Base-by-base conservation (phyloP, 2,113 vertebrate genomes). In the Gila orcuttii region DNA sequence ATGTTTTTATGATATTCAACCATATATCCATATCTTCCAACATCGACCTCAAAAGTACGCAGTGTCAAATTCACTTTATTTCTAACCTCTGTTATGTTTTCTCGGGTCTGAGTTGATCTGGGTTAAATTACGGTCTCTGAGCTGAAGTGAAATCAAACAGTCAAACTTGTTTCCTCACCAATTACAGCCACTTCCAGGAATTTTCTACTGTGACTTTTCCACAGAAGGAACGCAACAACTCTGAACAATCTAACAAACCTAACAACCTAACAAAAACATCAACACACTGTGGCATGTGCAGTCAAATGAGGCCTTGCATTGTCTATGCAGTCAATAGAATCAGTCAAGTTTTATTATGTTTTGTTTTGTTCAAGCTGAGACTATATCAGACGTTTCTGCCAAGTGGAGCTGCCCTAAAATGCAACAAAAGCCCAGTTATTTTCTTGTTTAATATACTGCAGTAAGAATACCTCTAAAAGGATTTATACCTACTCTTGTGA, bases 171-270 rank as follows among this genome's bases (percentile, higher is more conserved):
- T 88, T 87, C 83, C 87, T 82, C 62, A 45, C 52, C 71, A 81
- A 68, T 71, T 81, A 39, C 79, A 36, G 71, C 23, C 77, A 85
- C 84, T 88, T 88, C 87, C 87, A 85, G 83, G 87, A 85, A 88
- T 88, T 85, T 81, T 85, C 19, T 82, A 6, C 4, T 66, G 69
- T 23, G 77, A 81, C 17, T 60, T 69, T 82, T 85, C 66, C 19
- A 68, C 69, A 81, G 33, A 69, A 15, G 21, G 23, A 42, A 19
- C 78, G 60, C 23, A 23, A 47, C 83, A 85, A 68, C 85, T 12
- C 25, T 60, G 69, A n/a, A 59, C 86, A 85, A 77, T 85, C 19
- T 52, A 52, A 52, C 50, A 17, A 52, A 52, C 47, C 47, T 13
- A 50, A 13, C 47, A 15, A 50, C 57, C 28, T 75, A 80, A 62